Evolutionary conservation across 2,888 invertebrate species (phyloP).

Genomic region (Pollenia labialis): DNA sequence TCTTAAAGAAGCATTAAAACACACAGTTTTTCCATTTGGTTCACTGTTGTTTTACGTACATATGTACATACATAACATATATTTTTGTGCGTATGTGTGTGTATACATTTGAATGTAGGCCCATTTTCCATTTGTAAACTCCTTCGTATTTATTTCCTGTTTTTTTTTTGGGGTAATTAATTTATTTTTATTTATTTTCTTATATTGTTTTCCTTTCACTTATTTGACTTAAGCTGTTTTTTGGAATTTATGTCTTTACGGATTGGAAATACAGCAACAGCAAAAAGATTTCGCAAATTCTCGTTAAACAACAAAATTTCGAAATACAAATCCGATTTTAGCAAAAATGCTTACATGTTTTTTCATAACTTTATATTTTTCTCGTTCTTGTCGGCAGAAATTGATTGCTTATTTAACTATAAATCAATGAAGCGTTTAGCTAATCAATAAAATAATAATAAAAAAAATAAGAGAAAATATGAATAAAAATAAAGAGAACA

Average conservation of each 20-base stretch:
- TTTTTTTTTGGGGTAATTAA: constrained; percentile 35
- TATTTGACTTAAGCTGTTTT: constrained; percentile 48
- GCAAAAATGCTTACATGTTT: neutral
- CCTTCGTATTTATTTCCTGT: neutral
- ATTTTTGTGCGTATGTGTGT: too few species aligned
- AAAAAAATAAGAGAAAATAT: constrained; percentile 26
- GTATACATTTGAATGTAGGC: too few species aligned
- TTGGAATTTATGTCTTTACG: constrained; percentile 56
- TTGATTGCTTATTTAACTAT: constrained; percentile 48
- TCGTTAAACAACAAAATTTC: neutral
- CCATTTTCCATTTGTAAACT: neutral
- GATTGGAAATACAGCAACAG: constrained; percentile 13
- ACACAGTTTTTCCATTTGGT: too few species aligned
- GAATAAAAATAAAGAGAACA: neutral
- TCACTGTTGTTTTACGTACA: too few species aligned
- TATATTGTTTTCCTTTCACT: constrained; percentile 43
- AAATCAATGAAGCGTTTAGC: constrained; percentile 65
- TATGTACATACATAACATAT: too few species aligned
- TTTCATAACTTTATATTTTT: neutral
- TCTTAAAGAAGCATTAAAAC: too few species aligned
- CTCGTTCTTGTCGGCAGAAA: neutral
- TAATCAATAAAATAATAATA: constrained; percentile 68
- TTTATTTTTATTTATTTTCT: constrained; percentile 49
- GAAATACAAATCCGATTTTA: too few species aligned
- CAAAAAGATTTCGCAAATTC: too few species aligned